These are phyloP conservation scores for Hirtodrosophila histrioides DNA, from an alignment of 2,888 invertebrate genomes.

Conservation along the genomic window DNA sequence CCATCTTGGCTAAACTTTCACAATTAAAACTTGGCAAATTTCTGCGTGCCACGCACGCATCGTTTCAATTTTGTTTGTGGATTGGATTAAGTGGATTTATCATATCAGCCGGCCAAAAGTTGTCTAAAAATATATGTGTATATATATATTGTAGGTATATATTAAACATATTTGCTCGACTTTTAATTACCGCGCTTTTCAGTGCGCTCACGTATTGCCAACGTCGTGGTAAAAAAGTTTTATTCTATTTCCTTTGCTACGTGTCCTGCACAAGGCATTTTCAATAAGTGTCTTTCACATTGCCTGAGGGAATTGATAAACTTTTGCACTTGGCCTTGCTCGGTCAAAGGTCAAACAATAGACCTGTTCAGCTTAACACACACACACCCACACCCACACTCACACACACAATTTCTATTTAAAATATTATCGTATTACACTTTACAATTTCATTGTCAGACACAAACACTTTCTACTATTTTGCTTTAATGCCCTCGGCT, in stretches of 20 bases:
- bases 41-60: slow-evolving; percentile 49
- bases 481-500: slow-evolving; percentile 4
- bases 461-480: slow-evolving; percentile 15
- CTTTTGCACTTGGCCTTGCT: slow-evolving; percentile 68
- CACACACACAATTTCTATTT: slow-evolving; percentile 22
- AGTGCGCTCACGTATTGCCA: slow-evolving; percentile 59
- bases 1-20: slow-evolving; percentile 60
- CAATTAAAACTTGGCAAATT: slow-evolving; percentile 76
- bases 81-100: slow-evolving; percentile 78
- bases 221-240: slow-evolving; percentile 54
- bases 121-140: slow-evolving; percentile 30
- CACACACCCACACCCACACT: slow-evolving; percentile 6
- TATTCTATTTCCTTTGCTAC: slow-evolving; percentile 62
- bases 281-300: slow-evolving; percentile 58
- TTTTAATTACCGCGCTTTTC: slow-evolving; percentile 74
- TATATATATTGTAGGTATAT: slow-evolving; percentile 12
- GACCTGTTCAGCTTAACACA: slow-evolving; percentile 2
- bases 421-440: slow-evolving; percentile 55
- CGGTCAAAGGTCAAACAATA: slow-evolving; percentile 44
- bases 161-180: slow-evolving; percentile 35
- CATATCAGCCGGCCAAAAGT: slow-evolving; percentile 52
- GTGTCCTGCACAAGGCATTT: slow-evolving; percentile 72
- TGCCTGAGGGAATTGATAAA: slow-evolving; percentile 71
- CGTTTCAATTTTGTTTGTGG: slow-evolving; percentile 62
- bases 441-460: slow-evolving; percentile 31